Base-by-base conservation (phyloP, 2,888 invertebrate genomes). In the Ptilodon capucinus region DNA sequence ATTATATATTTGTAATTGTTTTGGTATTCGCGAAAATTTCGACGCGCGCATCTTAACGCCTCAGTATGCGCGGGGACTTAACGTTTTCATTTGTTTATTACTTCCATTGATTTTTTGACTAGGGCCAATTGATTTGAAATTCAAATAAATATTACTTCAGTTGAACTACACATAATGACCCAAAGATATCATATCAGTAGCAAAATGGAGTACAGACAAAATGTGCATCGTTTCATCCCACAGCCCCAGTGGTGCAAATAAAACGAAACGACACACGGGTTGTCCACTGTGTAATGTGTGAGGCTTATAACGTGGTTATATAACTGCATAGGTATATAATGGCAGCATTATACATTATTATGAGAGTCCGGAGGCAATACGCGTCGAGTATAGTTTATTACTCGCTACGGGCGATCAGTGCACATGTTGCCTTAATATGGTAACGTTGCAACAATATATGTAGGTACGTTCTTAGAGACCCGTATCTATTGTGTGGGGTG, bases 391-490 rank as follows among this genome's bases (percentile, higher is more conserved):
- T 18, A 36, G 36, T 36, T 36, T 36, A 36, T 36, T 36, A 36
- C 36, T 36, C 36, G 18, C 36, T 36, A 36, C 36, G 36, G 34
- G 18, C 36, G 36, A 36, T 36, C 36, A 36, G 36, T 18, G 18
- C 36, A 36, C 36, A 36, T 36, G 36, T 36, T 36, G 36, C 36
- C 36, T 18, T 32, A n/a, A 28, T 28, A 32, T 14, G 13, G 32
- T 32, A 32, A 32, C 32, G 32, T 13, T 32, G 14, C 14, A 32
- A 14, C 14, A 28, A 28, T 4, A 2, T 23, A 23, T 23, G 23
- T 23, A 23, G 4, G 8, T 0, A 23, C 23, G 8, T 23, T n/a
- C n/a, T n/a, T n/a, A n/a, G n/a, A n/a, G n/a, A n/a, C n/a, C n/a
- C n/a, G n/a, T n/a, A n/a, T n/a, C n/a, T n/a, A n/a, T 8, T 7